Evolutionary conservation across 1,140 invertebrate species (phyloP).

Genomic region (Armadillidium nasatum): DNA sequence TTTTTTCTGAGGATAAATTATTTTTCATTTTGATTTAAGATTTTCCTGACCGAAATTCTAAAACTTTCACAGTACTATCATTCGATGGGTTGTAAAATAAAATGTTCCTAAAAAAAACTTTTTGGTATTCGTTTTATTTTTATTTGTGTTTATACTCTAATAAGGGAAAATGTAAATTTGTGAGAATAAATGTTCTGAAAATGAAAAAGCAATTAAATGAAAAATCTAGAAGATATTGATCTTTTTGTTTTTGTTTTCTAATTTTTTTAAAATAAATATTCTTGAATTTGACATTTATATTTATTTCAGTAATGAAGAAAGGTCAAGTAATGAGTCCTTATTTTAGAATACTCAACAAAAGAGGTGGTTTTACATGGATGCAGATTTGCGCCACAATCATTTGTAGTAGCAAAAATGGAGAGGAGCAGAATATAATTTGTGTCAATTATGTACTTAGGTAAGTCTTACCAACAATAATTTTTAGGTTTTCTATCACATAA

Average conservation of each 20-base stretch:
- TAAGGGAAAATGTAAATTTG: no score
- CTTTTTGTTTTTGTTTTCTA: not conserved
- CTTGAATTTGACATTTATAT: not conserved
- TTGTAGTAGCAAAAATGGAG: constrained; percentile 87
- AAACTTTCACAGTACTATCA: no score
- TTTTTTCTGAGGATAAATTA: no score
- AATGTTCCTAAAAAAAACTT: no score
- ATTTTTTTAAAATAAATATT: not conserved
- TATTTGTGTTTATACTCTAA: no score
- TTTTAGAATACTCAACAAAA: constrained; percentile 91
- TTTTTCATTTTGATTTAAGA: no score
- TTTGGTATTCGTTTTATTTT: no score
- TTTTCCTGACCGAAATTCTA: no score
- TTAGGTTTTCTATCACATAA: no score
- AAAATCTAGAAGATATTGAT: not conserved
- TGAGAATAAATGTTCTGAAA: no score
- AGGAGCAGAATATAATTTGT: constrained; percentile 93
- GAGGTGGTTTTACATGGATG: constrained; percentile 90
- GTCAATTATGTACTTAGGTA: constrained; percentile 92
- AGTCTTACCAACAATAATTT: not conserved
- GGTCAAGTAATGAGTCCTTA: constrained; percentile 94
- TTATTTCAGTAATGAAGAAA: constrained; percentile 84
- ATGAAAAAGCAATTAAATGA: no score
- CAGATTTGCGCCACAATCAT: constrained; percentile 95
- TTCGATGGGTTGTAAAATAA: no score